Percentiles rank a stretch among this genome's conserved stretches.
Evolutionary conservation across 2,113 vertebrate species (phyloP).

Genomic region (Hydropotes inermis): DNA sequence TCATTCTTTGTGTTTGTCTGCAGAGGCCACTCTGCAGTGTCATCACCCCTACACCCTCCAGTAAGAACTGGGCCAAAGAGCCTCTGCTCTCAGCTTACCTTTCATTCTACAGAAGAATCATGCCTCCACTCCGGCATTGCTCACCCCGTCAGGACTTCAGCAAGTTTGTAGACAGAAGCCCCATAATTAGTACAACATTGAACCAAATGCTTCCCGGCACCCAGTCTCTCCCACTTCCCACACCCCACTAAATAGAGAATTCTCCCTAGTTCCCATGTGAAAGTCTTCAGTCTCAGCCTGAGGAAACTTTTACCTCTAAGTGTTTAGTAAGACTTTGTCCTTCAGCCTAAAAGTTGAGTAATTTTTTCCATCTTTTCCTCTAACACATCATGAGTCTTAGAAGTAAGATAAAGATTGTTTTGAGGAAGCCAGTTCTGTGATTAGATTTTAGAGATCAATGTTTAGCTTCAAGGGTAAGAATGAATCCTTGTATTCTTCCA

Average conservation of each 20-base stretch:
- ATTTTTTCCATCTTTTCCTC: neutral
- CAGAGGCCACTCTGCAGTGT: neutral
- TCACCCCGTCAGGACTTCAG: neutral
- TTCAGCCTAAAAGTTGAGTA: neutral
- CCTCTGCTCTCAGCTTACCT: neutral
- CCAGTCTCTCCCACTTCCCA: neutral
- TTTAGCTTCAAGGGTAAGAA: neutral
- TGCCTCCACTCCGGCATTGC: fast-evolving
- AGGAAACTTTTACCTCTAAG: neutral
- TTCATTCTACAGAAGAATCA: neutral
- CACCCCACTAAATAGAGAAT: neutral
- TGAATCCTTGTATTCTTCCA: neutral
- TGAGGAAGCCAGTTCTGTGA: neutral
- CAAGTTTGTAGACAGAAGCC: neutral
- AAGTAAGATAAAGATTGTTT: neutral
- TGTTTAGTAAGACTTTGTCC: neutral
- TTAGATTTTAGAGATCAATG: neutral
- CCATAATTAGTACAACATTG: neutral
- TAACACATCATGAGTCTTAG: neutral
- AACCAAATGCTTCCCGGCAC: neutral
- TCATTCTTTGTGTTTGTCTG: neutral
- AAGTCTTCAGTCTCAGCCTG: neutral
- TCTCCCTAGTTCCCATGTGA: neutral
- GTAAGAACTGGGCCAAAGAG: neutral
- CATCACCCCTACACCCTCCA: neutral